Evolutionary conservation across 2,888 invertebrate genomes (phyloP).

Genomic region (Odontomyia ornata): DNA sequence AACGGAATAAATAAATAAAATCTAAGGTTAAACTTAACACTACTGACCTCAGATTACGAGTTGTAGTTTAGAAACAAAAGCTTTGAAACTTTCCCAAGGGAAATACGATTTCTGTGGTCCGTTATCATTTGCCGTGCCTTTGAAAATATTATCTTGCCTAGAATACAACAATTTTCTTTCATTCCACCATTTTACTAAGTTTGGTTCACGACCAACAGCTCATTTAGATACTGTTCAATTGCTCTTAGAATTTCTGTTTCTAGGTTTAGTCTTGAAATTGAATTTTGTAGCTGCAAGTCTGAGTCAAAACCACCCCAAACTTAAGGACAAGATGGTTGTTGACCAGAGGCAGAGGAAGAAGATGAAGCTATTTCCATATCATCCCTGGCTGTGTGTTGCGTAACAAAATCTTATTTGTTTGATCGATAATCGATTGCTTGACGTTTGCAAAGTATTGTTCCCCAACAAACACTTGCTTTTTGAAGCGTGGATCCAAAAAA

Average conservation of each 20-base stretch:
- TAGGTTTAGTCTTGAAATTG: neutral
- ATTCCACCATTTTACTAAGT: neutral
- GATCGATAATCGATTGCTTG: neutral
- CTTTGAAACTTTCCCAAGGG: neutral
- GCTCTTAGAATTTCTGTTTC: neutral
- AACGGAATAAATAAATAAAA: neutral
- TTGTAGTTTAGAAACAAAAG: neutral
- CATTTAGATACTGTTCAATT: neutral
- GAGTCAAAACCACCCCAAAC: neutral
- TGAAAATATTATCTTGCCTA: neutral
- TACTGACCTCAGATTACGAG: neutral
- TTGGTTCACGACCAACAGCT: neutral
- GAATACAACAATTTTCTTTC: neutral
- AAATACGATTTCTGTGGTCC: neutral
- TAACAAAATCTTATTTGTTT: neutral
- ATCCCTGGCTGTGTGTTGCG: neutral
- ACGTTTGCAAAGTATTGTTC: neutral
- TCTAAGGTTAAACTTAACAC: too few relatives aligned
- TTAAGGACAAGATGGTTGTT: neutral
- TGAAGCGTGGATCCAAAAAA: too few relatives aligned
- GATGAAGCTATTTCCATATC: neutral
- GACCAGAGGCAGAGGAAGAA: neutral
- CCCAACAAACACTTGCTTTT: too few relatives aligned
- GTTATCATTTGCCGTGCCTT: neutral
- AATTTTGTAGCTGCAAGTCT: neutral